A percentile compares a stretch with the other conserved stretches of the same genome.
phyloP scores from a whole-genome alignment of 2,888 invertebrate species.

The Acanthococcus lagerstroemiae region DNA sequence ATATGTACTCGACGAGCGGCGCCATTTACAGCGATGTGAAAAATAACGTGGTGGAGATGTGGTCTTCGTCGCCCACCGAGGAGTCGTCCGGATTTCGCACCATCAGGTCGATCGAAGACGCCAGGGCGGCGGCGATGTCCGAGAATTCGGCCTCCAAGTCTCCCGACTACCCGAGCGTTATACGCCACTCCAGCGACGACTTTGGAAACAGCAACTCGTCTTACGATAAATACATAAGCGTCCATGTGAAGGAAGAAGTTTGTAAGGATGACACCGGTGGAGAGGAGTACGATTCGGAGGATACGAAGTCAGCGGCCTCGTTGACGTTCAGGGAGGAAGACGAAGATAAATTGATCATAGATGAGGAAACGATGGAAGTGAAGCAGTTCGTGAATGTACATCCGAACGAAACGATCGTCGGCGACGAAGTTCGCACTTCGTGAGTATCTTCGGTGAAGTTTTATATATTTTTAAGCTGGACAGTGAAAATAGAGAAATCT shows the following conservation, averaged over 20 bases:
- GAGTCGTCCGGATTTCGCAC: conserved; percentile 8
- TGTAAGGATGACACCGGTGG: conserved; percentile 20
- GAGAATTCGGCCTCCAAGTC: neutral
- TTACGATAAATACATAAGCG: conserved; percentile 25
- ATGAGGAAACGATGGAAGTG: conserved; percentile 29
- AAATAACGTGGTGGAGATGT: conserved; percentile 20
- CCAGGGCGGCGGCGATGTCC: neutral
- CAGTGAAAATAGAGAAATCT: too few species aligned
- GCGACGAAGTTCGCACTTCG: neutral
- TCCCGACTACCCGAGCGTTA: conserved; percentile 3
- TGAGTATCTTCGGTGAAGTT: conserved; percentile 7
- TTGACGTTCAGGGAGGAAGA: conserved; percentile 18
- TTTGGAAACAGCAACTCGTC: conserved; percentile 15
- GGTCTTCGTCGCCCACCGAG: conserved; percentile 12
- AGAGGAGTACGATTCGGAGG: conserved; percentile 27
- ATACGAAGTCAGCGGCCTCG: conserved; percentile 27
- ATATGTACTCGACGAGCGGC: conserved; percentile 15
- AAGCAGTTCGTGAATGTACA: neutral
- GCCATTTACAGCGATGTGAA: conserved; percentile 16
- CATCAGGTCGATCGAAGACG: conserved; percentile 5
- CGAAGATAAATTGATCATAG: conserved; percentile 27
- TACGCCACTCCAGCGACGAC: conserved; percentile 21
- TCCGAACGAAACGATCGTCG: neutral
- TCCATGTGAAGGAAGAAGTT: conserved; percentile 19
- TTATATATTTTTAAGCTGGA: too few species aligned